Evolutionary conservation across 2,888 invertebrate species (phyloP).

Genomic region (Arctia plantaginis): DNA sequence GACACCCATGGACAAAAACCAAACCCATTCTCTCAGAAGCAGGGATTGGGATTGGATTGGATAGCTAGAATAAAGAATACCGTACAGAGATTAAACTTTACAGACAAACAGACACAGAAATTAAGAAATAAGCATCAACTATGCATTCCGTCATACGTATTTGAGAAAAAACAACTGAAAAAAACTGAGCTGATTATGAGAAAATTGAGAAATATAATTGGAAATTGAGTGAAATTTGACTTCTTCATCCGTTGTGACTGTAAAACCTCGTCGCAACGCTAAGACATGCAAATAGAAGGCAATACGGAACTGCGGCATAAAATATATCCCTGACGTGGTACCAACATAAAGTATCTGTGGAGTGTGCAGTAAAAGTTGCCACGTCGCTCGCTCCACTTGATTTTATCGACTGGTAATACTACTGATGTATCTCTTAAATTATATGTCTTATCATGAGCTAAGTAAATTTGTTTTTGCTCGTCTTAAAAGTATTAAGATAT

Average conservation of each 20-base stretch:
- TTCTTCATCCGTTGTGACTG: conserved; percentile 1
- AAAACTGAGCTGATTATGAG: background rate
- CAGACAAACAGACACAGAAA: too few relatives aligned
- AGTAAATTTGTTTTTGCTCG: background rate
- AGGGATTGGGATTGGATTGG: too few relatives aligned
- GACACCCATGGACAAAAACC: too few relatives aligned
- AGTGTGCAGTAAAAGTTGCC: conserved; percentile 43
- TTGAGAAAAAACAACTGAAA: background rate
- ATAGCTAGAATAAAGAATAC: too few relatives aligned
- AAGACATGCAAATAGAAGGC: conserved; percentile 37
- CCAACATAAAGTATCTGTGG: conserved; percentile 59
- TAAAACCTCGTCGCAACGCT: conserved; percentile 13
- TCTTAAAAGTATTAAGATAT: background rate
- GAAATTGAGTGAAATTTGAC: background rate
- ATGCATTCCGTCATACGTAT: background rate
- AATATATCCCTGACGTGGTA: conserved; percentile 69
- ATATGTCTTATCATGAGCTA: background rate
- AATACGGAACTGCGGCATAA: conserved; percentile 53
- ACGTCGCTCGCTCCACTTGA: background rate
- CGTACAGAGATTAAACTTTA: too few relatives aligned
- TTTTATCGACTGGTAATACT: conserved; percentile 6
- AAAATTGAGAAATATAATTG: background rate
- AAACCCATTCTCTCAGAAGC: too few relatives aligned
- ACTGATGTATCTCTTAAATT: background rate
- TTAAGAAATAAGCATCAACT: background rate